Evolutionary conservation across 2,888 invertebrate genomes (phyloP).

Genomic region (Drosophila multiciliata): DNA sequence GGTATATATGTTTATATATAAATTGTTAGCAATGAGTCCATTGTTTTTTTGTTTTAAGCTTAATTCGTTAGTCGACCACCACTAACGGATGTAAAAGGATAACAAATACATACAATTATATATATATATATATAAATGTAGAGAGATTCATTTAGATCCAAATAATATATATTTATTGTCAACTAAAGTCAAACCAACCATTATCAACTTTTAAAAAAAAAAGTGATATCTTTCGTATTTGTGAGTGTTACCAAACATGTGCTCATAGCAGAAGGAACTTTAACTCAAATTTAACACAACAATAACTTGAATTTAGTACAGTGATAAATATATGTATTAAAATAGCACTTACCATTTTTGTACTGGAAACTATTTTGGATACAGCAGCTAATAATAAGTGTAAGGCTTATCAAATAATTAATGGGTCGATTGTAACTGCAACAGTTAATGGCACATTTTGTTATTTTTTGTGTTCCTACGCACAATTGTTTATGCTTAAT

Average conservation of each 20-base stretch:
- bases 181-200: no score
- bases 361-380: conserved; percentile 61
- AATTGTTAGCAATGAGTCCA: conserved; percentile 68
- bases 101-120: conserved; percentile 15
- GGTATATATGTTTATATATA: conserved; percentile 9
- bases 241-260: conserved; percentile 55
- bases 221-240: conserved; percentile 1
- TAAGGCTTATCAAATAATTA: conserved; percentile 49
- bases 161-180: no score
- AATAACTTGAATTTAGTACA: background rate
- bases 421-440: conserved; percentile 5
- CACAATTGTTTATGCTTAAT: conserved; percentile 60
- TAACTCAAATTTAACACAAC: conserved; percentile 42
- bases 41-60: conserved; percentile 28
- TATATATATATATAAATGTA: conserved; percentile 33
- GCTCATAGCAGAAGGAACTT: conserved; percentile 10
- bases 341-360: conserved; percentile 66
- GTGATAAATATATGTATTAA: conserved; percentile 4
- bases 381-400: conserved; percentile 57
- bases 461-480: conserved; percentile 37
- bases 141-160: background rate
- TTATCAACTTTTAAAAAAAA: background rate
- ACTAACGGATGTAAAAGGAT: conserved; percentile 60
- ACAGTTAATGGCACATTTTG: conserved; percentile 36
- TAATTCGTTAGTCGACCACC: conserved; percentile 63